These are phyloP conservation scores for Patella caerulea DNA, from an alignment of 2,888 invertebrate genomes.

Conservation along the genomic window DNA sequence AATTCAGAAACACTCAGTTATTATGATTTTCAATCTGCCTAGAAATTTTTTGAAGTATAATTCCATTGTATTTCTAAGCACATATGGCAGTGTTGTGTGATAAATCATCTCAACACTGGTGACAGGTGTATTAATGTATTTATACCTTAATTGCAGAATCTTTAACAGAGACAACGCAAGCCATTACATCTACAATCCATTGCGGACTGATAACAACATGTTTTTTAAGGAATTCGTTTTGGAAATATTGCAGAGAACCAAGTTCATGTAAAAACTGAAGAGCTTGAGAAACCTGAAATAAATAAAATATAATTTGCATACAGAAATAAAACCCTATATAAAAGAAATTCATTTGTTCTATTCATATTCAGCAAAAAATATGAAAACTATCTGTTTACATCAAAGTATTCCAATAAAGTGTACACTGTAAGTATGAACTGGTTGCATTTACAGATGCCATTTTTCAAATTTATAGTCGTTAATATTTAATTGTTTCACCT, in stretches of 20 bases:
- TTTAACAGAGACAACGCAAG: conserved; percentile 69
- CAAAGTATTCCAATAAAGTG: too few relatives aligned
- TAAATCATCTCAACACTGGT: too few relatives aligned
- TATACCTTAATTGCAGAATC: conserved; percentile 57
- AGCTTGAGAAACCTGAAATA: conserved; percentile 59
- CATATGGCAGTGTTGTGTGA: too few relatives aligned
- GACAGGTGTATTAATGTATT: background rate
- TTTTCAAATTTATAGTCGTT: too few relatives aligned
- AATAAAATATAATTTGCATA: background rate
- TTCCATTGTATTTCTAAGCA: too few relatives aligned
- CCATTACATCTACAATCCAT: conserved; percentile 71
- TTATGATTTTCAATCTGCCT: background rate
- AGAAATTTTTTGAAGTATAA: too few relatives aligned
- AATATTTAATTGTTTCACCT: conserved; percentile 42
- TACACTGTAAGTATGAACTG: too few relatives aligned
- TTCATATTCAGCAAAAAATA: too few relatives aligned
- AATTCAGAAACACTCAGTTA: background rate
- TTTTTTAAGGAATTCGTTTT: conserved; percentile 60
- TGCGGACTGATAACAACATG: conserved; percentile 69
- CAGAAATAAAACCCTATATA: background rate
- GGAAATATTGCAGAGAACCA: conserved; percentile 69
- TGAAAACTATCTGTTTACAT: too few relatives aligned
- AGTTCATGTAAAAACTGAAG: conserved; percentile 69
- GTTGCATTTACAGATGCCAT: too few relatives aligned
- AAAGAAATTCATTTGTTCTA: background rate